Percentiles rank a stretch among this genome's conserved stretches.
Evolutionary conservation across 2,113 vertebrate species (phyloP).

Genomic region (Tenebrosternarchus preto): DNA sequence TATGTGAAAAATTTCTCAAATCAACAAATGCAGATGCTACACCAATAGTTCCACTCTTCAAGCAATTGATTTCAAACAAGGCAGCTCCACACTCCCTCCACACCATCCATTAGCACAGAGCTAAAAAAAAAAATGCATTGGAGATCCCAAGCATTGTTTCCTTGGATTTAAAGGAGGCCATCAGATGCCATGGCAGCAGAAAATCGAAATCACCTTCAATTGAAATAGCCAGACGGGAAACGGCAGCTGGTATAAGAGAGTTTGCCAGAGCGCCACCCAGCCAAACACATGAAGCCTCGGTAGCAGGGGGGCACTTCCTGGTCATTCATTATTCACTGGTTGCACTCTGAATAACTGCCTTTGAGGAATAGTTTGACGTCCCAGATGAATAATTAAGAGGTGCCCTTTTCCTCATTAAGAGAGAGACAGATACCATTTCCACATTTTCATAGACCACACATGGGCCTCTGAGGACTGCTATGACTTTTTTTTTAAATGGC

Average conservation of each 20-base stretch:
- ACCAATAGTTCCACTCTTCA: conserved; percentile 19
- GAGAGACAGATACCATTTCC: conserved; percentile 39
- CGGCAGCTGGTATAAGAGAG: not conserved
- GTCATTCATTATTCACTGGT: conserved; percentile 51
- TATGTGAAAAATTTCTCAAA: not conserved
- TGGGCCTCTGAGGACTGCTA: conserved; percentile 23
- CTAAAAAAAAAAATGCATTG: conserved; percentile 61
- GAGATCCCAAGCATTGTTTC: conserved; percentile 54
- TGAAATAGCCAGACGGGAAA: conserved; percentile 14
- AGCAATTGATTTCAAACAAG: conserved; percentile 44
- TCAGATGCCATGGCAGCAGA: conserved; percentile 40
- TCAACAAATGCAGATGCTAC: not conserved
- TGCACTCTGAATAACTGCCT: conserved; percentile 49
- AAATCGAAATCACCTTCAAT: conserved; percentile 43
- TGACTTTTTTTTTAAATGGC: conserved; percentile 18
- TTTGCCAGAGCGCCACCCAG: not conserved
- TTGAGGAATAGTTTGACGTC: conserved; percentile 51
- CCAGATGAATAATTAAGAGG: conserved; percentile 54
- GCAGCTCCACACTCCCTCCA: conserved; percentile 19
- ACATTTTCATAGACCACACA: conserved; percentile 2
- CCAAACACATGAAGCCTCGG: conserved; percentile 29
- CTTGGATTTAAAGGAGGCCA: conserved; percentile 47
- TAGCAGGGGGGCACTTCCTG: not conserved
- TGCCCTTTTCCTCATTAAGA: conserved; percentile 50
- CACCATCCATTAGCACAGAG: conserved; percentile 54